Evolutionary conservation across 2,888 invertebrate species (phyloP), one percentile per base, ranked within the genome.

Genomic region (Eupithecia pulchellata): DNA sequence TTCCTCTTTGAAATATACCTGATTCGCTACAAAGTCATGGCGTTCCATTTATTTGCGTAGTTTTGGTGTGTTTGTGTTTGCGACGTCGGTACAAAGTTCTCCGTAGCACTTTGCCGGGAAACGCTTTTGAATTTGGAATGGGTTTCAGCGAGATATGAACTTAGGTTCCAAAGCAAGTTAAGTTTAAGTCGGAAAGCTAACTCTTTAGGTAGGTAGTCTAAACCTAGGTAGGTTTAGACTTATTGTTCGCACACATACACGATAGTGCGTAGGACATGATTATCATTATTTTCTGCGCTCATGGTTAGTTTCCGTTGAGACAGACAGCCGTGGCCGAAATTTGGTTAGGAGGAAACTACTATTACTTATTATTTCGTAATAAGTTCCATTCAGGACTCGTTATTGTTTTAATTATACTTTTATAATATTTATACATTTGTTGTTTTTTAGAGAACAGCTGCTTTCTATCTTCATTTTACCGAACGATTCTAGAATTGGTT

Each of bases 31-130:
- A 80, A 81, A 85, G 84, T 83, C 83, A 82, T 79, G 80, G 72
- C 75, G 79, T 76, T 83, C 80, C 76, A 83, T 85, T 85, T 87
- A 85, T 81, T 85, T 83, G 77, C 81, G 79, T 80, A 78, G 80
- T 79, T 81, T 82, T 82, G 80, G 78, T 81, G 75, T 77, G 79
- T 81, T 77, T 78, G 79, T n/a, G 84, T 80, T 81, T 82, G 82
- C 74, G 79, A 82, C 80, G 78, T 66, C 52, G 47, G 79, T 82
- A 84, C 83, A 86, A 85, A 87, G 85, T 86, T 86, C 87, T 86
- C 86, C 85, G 76, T 77, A 79, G 79, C 82, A 82, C 78, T 84
- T 83, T 74, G 79, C 79, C 77, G 77, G 74, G 79, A 72, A 76
- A 76, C 77, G 78, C 81, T 77, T 82, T 82, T 82, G 81, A 81